These are phyloP conservation scores for Danionella cerebrum DNA, from an alignment of 2,113 vertebrate genomes.

Conservation along the genomic window DNA sequence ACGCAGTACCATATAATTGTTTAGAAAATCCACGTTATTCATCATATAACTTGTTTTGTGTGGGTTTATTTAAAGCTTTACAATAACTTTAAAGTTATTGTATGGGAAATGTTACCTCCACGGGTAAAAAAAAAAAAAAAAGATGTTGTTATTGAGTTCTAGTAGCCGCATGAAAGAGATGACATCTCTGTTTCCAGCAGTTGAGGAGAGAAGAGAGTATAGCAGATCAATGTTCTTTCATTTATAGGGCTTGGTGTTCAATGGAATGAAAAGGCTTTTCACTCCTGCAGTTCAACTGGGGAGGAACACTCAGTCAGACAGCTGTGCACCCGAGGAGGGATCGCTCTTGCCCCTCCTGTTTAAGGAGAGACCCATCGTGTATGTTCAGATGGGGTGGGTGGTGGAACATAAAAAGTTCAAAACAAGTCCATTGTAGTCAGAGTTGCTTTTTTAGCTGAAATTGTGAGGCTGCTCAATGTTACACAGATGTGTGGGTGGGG, in stretches of 20 bases:
- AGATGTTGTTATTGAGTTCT: too few relatives aligned
- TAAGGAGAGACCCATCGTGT: conserved; percentile 13
- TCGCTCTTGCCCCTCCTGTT: neutral
- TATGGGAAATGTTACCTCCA: too few relatives aligned
- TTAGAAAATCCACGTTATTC: too few relatives aligned
- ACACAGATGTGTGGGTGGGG: conserved; percentile 26
- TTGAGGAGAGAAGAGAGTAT: neutral
- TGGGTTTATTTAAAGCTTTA: too few relatives aligned
- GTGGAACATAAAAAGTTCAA: conserved; percentile 30
- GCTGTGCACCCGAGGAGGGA: conserved; percentile 23
- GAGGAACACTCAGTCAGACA: conserved; percentile 19
- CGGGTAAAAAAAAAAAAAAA: too few relatives aligned
- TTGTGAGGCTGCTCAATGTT: conserved; percentile 1
- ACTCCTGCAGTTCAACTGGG: conserved; percentile 1
- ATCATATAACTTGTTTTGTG: too few relatives aligned
- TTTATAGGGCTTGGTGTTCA: conserved; percentile 19
- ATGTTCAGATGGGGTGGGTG: neutral
- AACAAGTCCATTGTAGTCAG: conserved; percentile 9
- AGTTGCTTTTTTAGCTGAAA: conserved; percentile 20
- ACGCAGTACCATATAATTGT: too few relatives aligned
- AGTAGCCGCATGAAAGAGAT: neutral
- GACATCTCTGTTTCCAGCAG: neutral
- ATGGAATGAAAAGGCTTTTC: conserved; percentile 21
- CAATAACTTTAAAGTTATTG: too few relatives aligned
- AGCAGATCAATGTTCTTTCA: conserved; percentile 4